Evolutionary conservation across 2,797 vertebrate species (phyloP).

Genomic region (Chaunax sp.): DNA sequence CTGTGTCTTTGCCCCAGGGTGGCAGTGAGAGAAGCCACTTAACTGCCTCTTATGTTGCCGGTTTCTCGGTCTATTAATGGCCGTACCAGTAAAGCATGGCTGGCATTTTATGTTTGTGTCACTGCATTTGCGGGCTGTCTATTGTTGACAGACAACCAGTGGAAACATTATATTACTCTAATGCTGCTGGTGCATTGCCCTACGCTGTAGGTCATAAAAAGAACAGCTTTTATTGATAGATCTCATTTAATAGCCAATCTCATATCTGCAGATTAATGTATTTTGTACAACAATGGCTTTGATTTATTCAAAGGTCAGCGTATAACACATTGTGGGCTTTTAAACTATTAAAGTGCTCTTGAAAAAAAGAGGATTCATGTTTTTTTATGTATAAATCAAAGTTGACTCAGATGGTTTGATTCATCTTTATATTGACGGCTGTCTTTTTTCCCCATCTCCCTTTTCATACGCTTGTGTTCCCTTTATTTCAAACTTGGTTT

Average conservation of each 20-base stretch:
- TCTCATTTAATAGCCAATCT: conserved; percentile 13
- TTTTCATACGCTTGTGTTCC: conserved; percentile 5
- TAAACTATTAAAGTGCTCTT: conserved; percentile 1
- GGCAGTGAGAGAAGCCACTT: conserved; percentile 68
- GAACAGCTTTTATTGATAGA: conserved; percentile 12
- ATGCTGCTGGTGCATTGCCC: not conserved
- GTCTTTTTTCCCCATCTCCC: conserved; percentile 2
- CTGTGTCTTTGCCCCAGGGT: conserved; percentile 52
- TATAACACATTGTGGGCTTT: not conserved
- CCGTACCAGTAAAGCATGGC: conserved; percentile 68
- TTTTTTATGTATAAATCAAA: conserved; percentile 25
- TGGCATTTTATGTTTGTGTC: conserved; percentile 73
- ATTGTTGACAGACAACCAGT: conserved; percentile 30
- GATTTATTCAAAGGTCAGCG: conserved; percentile 25
- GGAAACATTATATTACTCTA: conserved; percentile 25
- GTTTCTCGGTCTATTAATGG: conserved; percentile 75
- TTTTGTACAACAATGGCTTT: conserved; percentile 11
- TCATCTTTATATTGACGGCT: conserved; percentile 22
- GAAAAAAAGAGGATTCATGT: conserved; percentile 12
- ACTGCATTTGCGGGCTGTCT: conserved; percentile 54
- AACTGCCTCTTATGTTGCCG: conserved; percentile 70
- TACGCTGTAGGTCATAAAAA: conserved; percentile 9
- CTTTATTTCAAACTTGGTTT: conserved; percentile 2
- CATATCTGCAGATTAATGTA: conserved; percentile 1
- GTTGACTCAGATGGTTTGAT: not conserved